Evolutionary conservation across 35 echinoderm and acorn worm genomes (phyloP).

Genomic region (Heliocidaris tuberculata): DNA sequence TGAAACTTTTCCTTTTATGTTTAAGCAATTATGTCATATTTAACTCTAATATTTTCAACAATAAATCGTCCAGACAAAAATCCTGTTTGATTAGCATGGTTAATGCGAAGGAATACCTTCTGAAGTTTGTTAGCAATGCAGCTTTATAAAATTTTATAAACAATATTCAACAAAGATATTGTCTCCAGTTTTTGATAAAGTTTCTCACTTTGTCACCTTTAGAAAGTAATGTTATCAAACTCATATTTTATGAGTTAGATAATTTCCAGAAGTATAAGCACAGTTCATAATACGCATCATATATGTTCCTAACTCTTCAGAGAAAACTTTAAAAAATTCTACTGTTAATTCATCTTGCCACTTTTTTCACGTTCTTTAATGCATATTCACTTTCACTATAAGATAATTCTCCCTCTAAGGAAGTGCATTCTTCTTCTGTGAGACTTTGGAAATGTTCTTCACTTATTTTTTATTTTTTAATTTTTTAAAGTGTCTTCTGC

Average conservation of each 20-base stretch:
- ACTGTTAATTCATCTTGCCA: neutral
- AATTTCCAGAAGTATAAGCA: neutral
- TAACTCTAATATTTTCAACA: neutral
- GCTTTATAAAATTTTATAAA: neutral
- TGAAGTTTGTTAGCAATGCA: neutral
- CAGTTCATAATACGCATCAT: neutral
- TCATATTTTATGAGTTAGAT: neutral
- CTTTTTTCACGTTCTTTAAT: neutral
- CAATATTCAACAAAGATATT: neutral
- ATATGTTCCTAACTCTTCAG: neutral
- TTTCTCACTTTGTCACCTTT: neutral
- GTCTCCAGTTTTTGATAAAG: neutral
- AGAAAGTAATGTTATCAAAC: neutral
- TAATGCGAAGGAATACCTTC: neutral
- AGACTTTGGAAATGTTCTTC: too few species aligned
- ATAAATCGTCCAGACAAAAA: too few species aligned
- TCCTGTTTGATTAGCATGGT: neutral
- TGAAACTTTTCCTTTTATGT: neutral
- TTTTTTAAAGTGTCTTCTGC: too few species aligned
- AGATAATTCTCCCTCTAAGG: neutral
- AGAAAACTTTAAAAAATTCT: neutral
- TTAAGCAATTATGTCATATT: neutral
- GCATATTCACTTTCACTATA: neutral
- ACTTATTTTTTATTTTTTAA: too few species aligned
- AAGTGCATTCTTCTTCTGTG: neutral